A percentile compares a stretch with the other conserved stretches of the same genome.
phyloP scores from a whole-genome alignment of 2,888 invertebrate species.

The Spisula subtruncata region DNA sequence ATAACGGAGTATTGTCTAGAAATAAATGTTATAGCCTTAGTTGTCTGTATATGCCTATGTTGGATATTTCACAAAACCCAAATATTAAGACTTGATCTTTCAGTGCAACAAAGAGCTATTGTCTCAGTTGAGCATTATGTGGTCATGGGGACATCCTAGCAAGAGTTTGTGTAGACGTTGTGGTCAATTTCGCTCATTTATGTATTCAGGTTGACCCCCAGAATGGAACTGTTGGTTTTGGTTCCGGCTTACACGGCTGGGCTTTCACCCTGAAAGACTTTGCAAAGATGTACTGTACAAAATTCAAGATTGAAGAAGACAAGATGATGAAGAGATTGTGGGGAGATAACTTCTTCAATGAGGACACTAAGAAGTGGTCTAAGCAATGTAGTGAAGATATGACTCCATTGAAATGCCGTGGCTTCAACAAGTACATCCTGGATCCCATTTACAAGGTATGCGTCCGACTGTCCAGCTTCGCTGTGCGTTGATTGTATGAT shows the following conservation, averaged over 20 bases:
- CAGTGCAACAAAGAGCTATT: too few relatives aligned
- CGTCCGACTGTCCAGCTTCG: too few relatives aligned
- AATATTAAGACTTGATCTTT: too few relatives aligned
- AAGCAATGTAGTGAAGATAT: conserved; percentile 61
- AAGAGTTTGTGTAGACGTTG: too few relatives aligned
- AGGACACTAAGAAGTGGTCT: conserved; percentile 99
- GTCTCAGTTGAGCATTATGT: too few relatives aligned
- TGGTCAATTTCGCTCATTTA: background rate
- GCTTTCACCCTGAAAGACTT: conserved; percentile 99
- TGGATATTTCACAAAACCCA: too few relatives aligned
- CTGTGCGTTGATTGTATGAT: too few relatives aligned
- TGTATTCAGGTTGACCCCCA: conserved; percentile 94
- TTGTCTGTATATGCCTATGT: too few relatives aligned
- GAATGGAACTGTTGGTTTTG: conserved; percentile 99
- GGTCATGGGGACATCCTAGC: too few relatives aligned
- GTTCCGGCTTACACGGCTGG: conserved; percentile 99
- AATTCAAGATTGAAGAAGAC: conserved; percentile 96
- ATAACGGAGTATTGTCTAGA: too few relatives aligned
- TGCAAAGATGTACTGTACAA: conserved; percentile 99
- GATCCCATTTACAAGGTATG: conserved; percentile 99
- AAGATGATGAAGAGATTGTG: conserved; percentile 98
- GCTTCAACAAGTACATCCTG: conserved; percentile 99
- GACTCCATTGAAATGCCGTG: conserved; percentile 89
- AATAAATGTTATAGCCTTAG: too few relatives aligned
- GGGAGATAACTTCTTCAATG: conserved; percentile 99